Conservation (phyloP, 1,140 invertebrate species). For the Trachelipus rathkii region DNA sequence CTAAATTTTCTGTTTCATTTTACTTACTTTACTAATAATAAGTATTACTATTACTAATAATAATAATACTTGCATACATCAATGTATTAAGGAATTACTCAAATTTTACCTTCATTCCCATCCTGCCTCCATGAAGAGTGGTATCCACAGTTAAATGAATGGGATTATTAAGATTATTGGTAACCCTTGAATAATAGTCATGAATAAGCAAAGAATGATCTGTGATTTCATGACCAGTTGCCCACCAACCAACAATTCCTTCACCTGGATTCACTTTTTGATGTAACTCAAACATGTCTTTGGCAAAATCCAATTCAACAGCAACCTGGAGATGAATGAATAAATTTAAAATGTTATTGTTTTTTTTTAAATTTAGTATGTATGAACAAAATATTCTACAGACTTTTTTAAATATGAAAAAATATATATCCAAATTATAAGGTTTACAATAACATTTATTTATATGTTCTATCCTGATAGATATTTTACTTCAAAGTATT, state of each 20-base stretch:
- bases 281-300: conserved; percentile 90
- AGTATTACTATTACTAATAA: no score
- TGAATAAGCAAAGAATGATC: conserved; percentile 95
- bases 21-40: no score
- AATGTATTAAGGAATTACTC: background rate
- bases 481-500: no score
- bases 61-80: no score
- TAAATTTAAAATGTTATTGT: no score
- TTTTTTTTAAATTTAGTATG: background rate
- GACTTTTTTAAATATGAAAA: background rate
- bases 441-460: no score
- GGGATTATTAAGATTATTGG: conserved; percentile 85
- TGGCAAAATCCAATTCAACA: conserved; percentile 90
- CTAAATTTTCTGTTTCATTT: no score
- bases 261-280: conserved; percentile 84
- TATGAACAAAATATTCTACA: conserved; percentile 32
- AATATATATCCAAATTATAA: background rate
- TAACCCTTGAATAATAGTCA: conserved; percentile 91
- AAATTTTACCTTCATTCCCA: conserved; percentile 53
- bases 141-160: conserved; percentile 93
- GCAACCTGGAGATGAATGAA: conserved; percentile 66
- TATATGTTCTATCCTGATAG: no score
- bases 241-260: conserved; percentile 95
- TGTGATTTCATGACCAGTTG: conserved; percentile 91
- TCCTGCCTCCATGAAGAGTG: conserved; percentile 69